A percentile compares a stretch with the other conserved stretches of the same genome.
Conservation (phyloP, 2,113 vertebrate species). For the Triplophysa siluroides region DNA sequence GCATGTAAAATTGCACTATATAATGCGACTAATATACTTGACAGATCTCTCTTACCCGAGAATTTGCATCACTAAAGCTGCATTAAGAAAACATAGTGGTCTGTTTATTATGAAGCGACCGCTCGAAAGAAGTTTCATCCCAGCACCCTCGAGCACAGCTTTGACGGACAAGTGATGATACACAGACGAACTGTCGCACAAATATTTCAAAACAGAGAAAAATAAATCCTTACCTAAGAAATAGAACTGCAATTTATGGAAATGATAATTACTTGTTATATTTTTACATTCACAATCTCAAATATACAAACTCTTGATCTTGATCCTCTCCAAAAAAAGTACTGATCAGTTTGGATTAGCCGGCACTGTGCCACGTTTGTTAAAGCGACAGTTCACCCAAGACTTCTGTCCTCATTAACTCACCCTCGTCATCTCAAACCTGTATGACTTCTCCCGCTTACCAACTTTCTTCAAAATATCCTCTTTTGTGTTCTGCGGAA, state of each 20-base stretch:
- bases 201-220: conserved; percentile 11
- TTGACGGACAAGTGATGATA: conserved; percentile 1
- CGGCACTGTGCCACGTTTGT: neutral
- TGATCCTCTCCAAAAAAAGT: neutral
- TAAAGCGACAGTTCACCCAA: neutral
- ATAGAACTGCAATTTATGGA: conserved; percentile 23
- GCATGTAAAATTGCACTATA: conserved; percentile 23
- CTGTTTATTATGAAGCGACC: conserved; percentile 9
- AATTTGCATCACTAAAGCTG: neutral
- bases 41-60: conserved; percentile 22
- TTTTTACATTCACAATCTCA: conserved; percentile 18
- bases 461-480: too few relatives aligned
- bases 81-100: conserved; percentile 12
- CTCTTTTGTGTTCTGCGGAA: too few relatives aligned
- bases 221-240: conserved; percentile 4
- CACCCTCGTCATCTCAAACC: too few relatives aligned
- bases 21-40: conserved; percentile 26
- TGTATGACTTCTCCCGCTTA: too few relatives aligned
- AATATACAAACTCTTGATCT: neutral
- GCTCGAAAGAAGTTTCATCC: conserved; percentile 17
- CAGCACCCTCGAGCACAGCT: neutral
- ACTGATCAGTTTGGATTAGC: neutral
- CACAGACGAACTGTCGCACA: neutral
- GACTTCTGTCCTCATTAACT: too few relatives aligned
- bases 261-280: conserved; percentile 5